Evolutionary conservation across 2,888 invertebrate genomes (phyloP).

Genomic region (Drosophila gaucha): DNA sequence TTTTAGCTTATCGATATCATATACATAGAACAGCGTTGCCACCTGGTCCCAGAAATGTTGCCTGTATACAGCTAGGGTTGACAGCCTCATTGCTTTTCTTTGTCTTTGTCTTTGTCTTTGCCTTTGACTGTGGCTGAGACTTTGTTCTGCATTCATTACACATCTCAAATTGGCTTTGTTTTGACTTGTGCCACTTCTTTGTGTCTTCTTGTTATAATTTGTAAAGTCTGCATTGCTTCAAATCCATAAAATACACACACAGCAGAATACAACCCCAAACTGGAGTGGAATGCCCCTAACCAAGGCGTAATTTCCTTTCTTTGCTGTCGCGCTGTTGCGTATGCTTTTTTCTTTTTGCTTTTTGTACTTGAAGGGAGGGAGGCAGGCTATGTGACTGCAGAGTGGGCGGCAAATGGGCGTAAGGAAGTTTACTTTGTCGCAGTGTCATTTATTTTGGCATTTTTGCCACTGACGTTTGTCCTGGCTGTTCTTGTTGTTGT

Average conservation of each 20-base stretch:
- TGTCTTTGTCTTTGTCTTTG: slow-evolving; percentile 9
- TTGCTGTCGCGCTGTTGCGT: slow-evolving; percentile 16
- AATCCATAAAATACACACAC: slow-evolving; percentile 47
- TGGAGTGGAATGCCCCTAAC: slow-evolving; percentile 41
- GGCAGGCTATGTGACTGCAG: neutral
- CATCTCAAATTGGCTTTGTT: slow-evolving; percentile 69
- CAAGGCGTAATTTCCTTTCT: slow-evolving; percentile 65
- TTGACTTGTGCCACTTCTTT: slow-evolving; percentile 49
- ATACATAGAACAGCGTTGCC: slow-evolving; percentile 1
- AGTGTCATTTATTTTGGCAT: slow-evolving; percentile 76
- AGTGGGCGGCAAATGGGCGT: slow-evolving; percentile 34
- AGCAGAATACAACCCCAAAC: slow-evolving; percentile 42
- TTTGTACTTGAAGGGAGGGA: slow-evolving; percentile 9
- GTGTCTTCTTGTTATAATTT: slow-evolving; percentile 59
- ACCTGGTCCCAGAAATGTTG: neutral
- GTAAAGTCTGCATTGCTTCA: slow-evolving; percentile 74
- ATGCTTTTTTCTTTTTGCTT: slow-evolving; percentile 1
- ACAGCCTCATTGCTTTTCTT: slow-evolving; percentile 23
- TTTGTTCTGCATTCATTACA: slow-evolving; percentile 67
- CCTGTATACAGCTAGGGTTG: slow-evolving; percentile 34
- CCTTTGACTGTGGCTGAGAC: neutral
- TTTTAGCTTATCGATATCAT: slow-evolving; percentile 21
- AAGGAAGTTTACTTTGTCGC: slow-evolving; percentile 75
- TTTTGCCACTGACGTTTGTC: slow-evolving; percentile 60
- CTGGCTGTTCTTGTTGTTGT: slow-evolving; percentile 15